These are phyloP conservation scores for Epistrophella euchroma DNA, from an alignment of 2,888 invertebrate genomes.

Conservation along the genomic window DNA sequence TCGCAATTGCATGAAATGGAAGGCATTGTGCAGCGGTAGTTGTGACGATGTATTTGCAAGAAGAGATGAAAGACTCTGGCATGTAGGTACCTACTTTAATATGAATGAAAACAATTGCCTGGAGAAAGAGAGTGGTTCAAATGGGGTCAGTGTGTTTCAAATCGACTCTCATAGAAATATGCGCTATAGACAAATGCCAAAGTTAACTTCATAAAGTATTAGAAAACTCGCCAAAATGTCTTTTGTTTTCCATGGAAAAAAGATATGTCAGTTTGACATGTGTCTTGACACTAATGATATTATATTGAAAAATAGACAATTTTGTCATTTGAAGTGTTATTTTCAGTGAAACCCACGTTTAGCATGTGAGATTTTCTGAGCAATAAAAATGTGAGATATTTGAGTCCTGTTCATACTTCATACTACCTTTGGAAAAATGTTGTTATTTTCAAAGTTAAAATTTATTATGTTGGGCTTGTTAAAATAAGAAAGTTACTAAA, in stretches of 20 bases:
- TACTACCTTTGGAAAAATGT: too few relatives aligned
- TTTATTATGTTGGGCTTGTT: too few relatives aligned
- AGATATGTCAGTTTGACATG: constrained; percentile 54
- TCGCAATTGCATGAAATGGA: constrained; percentile 37
- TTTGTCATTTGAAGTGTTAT: background rate
- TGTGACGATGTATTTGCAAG: constrained; percentile 24
- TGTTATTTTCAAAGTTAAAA: too few relatives aligned
- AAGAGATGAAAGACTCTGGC: constrained; percentile 28
- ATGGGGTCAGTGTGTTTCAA: constrained; percentile 58
- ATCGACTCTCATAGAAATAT: constrained; percentile 17
- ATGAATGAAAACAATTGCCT: constrained; percentile 65
- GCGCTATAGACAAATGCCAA: constrained; percentile 1
- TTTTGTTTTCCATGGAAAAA: constrained; percentile 17
- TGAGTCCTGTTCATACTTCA: too few relatives aligned
- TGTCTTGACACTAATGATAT: constrained; percentile 36
- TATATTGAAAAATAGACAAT: background rate
- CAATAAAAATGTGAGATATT: too few relatives aligned
- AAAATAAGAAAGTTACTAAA: too few relatives aligned
- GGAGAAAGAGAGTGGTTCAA: constrained; percentile 45
- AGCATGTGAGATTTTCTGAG: background rate
- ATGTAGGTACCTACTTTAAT: constrained; percentile 25
- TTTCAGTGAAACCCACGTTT: background rate
- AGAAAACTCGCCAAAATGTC: background rate
- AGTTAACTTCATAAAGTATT: background rate
- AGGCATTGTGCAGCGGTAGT: constrained; percentile 34